Evolutionary conservation across 2,113 vertebrate species (phyloP).

Genomic region (Platysternon megacephalum): DNA sequence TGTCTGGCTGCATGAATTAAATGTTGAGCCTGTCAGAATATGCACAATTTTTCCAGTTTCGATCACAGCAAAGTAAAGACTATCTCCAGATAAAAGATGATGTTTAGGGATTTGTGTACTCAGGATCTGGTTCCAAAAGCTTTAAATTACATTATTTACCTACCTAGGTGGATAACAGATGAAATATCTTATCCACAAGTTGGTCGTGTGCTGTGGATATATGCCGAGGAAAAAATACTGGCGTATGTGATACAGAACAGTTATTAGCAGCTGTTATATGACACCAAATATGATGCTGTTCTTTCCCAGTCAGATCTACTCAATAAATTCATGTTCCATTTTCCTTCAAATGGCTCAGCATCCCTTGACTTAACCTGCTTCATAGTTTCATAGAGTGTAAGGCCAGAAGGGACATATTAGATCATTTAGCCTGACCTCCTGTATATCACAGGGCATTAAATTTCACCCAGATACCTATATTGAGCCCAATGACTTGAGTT

Average conservation of each 20-base stretch:
- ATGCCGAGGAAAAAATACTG: rapidly evolving
- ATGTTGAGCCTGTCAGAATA: not conserved
- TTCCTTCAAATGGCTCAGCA: not conserved
- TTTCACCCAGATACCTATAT: not conserved
- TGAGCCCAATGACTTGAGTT: not conserved
- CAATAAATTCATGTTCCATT: not conserved
- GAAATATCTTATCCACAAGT: not conserved
- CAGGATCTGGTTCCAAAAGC: not conserved
- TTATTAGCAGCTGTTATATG: not conserved
- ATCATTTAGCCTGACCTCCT: not conserved
- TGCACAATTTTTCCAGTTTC: not conserved
- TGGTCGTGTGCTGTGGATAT: not conserved
- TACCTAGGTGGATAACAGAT: not conserved
- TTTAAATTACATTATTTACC: constrained; percentile 5
- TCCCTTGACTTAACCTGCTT: not conserved
- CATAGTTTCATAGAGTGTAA: not conserved
- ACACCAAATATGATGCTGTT: not conserved
- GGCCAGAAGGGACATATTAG: not conserved
- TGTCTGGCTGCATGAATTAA: not conserved
- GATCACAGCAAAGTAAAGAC: not conserved
- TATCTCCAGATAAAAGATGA: not conserved
- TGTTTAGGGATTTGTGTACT: not conserved
- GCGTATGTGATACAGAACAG: rapidly evolving
- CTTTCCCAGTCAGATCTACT: not conserved
- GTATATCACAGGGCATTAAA: not conserved